phyloP scores from a whole-genome alignment of 1,140 invertebrate genomes.

The Drosophila elegans region DNA sequence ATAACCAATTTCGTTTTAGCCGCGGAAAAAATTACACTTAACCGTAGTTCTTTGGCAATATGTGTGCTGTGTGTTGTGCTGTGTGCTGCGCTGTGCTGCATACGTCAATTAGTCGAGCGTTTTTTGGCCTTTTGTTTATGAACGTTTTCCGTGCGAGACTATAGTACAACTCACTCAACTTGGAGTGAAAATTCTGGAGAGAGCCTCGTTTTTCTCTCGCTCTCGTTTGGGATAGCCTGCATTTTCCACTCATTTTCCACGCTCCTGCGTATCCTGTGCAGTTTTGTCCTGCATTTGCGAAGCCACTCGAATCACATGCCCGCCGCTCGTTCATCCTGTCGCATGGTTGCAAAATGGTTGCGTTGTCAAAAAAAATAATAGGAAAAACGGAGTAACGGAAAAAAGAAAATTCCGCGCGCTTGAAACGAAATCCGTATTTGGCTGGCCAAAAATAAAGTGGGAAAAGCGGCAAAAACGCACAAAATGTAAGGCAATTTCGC shows the following conservation, averaged over 20 bases:
- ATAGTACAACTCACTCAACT: constrained; percentile 19
- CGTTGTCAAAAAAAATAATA: constrained; percentile 11
- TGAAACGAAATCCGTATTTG: constrained; percentile 49
- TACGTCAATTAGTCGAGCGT: constrained; percentile 67
- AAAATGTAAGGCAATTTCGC: constrained; percentile 15
- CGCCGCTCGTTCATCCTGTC: constrained; percentile 66
- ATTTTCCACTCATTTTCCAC: constrained; percentile 32
- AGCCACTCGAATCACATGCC: constrained; percentile 67
- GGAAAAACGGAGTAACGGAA: constrained; percentile 3
- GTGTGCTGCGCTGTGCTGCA: constrained; percentile 21
- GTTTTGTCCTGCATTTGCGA: constrained; percentile 53
- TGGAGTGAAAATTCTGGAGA: constrained; percentile 11
- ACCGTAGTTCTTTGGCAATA: constrained; percentile 52
- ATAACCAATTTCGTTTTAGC: constrained; percentile 71
- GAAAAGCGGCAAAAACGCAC: constrained; percentile 22
- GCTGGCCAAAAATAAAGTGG: constrained; percentile 26
- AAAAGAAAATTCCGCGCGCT: constrained; percentile 24
- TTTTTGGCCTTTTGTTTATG: constrained; percentile 51
- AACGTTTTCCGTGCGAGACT: constrained; percentile 28
- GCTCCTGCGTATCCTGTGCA: constrained; percentile 53
- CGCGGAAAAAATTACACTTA: constrained; percentile 40
- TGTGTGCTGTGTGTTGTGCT: neutral
- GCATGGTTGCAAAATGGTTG: constrained; percentile 43
- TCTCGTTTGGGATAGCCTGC: constrained; percentile 7
- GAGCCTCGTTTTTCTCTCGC: neutral